Percentiles rank a stretch among this genome's conserved stretches.
phyloP scores from a whole-genome alignment of 2,888 invertebrate genomes.

The Drosophila lutescens region DNA sequence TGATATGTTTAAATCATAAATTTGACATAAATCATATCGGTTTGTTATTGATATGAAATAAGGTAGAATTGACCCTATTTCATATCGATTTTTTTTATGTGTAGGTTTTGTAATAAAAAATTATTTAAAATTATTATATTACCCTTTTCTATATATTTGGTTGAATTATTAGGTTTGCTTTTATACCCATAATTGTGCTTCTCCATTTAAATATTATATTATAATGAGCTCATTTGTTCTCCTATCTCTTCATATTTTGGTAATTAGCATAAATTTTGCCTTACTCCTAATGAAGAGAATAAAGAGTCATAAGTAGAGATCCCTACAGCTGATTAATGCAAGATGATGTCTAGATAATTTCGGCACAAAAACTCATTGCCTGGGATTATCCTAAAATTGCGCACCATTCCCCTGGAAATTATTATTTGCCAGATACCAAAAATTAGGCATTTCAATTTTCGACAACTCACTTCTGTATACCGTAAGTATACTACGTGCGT shows the following conservation, averaged over 20 bases:
- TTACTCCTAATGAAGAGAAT: not conserved
- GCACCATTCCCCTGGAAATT: not conserved
- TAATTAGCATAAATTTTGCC: constrained; percentile 2
- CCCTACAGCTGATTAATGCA: not conserved
- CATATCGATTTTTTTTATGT: too few species aligned
- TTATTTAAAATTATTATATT: too few species aligned
- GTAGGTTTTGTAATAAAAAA: too few species aligned
- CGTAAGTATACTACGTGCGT: constrained; percentile 20
- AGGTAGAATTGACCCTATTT: too few species aligned
- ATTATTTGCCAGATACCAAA: not conserved
- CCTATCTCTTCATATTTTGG: not conserved
- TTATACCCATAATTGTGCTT: too few species aligned
- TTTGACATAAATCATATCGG: too few species aligned
- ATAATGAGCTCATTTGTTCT: not conserved
- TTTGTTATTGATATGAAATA: too few species aligned
- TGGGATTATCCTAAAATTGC: constrained; percentile 36
- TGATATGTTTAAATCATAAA: too few species aligned
- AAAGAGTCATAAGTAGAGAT: not conserved
- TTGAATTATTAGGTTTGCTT: too few species aligned
- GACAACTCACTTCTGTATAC: not conserved
- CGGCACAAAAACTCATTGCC: not conserved
- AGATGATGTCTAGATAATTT: constrained; percentile 6
- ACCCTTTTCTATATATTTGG: too few species aligned
- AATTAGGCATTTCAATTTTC: constrained; percentile 15
- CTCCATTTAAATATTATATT: too few species aligned